Evolutionary conservation across 2,888 invertebrate species (phyloP).

Genomic region (Synanthedon vespiformis): DNA sequence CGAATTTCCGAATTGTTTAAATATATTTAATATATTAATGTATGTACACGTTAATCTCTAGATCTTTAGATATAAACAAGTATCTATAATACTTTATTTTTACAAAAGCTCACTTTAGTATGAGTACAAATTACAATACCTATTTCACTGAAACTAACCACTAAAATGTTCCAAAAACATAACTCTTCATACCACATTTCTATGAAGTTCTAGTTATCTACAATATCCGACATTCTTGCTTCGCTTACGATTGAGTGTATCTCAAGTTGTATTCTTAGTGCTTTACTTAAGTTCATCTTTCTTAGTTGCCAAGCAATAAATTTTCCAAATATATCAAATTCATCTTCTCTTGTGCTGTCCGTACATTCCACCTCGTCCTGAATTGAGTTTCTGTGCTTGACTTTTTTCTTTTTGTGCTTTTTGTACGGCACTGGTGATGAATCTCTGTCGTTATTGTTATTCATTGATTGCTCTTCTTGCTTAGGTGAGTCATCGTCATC

Average conservation of each 20-base stretch:
- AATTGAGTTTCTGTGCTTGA: slow-evolving; percentile 19
- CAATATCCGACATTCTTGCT: slow-evolving; percentile 33
- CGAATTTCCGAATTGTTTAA: no score
- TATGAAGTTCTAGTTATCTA: slow-evolving; percentile 5
- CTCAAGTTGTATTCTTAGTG: slow-evolving; percentile 34
- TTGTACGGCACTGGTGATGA: slow-evolving; percentile 15
- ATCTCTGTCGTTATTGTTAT: slow-evolving; percentile 19
- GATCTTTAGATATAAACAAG: no score
- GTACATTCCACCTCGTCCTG: slow-evolving; percentile 14
- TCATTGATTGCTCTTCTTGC: slow-evolving; percentile 14
- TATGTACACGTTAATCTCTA: no score
- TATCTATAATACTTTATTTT: no score
- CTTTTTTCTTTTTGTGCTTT: slow-evolving; percentile 37
- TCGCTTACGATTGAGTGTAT: slow-evolving; percentile 42
- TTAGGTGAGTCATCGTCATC: slow-evolving; percentile 30
- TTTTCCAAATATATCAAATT: slow-evolving; percentile 50
- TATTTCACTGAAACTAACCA: no score
- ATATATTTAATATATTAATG: no score
- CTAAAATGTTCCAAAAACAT: no score
- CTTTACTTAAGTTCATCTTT: slow-evolving; percentile 34
- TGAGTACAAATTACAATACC: no score
- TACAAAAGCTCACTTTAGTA: no score
- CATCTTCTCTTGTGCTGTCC: slow-evolving; percentile 26
- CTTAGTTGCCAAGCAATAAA: slow-evolving; percentile 43
- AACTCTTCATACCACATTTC: no score